Conservation (phyloP, 2,797 vertebrate genomes). For the Hypotaenidia philippensis region DNA sequence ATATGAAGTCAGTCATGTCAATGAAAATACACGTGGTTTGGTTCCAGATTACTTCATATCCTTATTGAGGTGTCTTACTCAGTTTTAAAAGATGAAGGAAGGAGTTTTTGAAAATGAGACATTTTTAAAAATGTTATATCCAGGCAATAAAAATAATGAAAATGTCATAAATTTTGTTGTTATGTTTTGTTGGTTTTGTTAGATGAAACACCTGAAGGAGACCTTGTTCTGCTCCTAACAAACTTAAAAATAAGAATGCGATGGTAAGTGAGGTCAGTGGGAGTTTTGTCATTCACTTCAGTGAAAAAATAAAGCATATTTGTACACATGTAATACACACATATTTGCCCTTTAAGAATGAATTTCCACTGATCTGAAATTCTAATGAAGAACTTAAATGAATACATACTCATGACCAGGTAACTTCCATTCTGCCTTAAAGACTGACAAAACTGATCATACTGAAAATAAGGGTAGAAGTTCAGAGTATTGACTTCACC, state of each 20-base stretch:
- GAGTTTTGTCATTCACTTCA: not conserved
- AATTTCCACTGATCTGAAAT: conserved; percentile 19
- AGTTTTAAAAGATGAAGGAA: not conserved
- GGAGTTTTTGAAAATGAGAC: not conserved
- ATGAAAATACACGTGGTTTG: not conserved
- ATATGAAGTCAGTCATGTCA: not conserved
- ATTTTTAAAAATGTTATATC: not conserved
- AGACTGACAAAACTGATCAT: conserved; percentile 32
- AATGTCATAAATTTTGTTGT: not conserved
- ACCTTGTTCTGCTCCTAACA: not conserved
- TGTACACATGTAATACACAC: not conserved
- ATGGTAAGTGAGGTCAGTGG: not conserved
- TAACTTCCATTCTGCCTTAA: not conserved
- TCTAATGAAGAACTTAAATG: not conserved
- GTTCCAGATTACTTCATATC: not conserved
- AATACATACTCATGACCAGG: not conserved
- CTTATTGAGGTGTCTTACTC: not conserved
- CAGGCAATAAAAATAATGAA: not conserved
- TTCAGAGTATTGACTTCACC: not conserved
- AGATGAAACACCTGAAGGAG: not conserved
- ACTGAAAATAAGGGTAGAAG: not conserved
- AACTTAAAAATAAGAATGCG: not conserved
- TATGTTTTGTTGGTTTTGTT: not conserved
- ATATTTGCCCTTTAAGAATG: not conserved
- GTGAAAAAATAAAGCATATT: not conserved